Evolutionary conservation across 2,888 invertebrate genomes (phyloP).

Genomic region (Pristionchus mayeri): DNA sequence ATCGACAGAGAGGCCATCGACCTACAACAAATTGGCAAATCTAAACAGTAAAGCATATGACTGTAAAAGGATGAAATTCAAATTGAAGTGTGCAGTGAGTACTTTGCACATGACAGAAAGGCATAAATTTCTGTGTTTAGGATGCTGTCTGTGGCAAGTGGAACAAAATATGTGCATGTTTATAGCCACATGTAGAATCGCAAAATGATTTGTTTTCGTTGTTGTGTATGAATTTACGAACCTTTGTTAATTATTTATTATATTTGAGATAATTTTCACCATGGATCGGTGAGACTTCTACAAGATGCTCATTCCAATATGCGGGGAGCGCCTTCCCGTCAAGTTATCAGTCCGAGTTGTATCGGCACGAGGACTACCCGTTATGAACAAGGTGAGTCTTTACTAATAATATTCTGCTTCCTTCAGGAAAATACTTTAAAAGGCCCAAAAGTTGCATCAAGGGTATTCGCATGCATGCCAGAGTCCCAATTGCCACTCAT

Average conservation of each 20-base stretch:
- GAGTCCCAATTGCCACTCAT: too few relatives aligned
- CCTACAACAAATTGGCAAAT: too few relatives aligned
- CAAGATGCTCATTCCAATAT: constrained; percentile 63
- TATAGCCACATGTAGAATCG: background rate
- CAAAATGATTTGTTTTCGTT: background rate
- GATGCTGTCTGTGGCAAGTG: background rate
- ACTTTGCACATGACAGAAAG: background rate
- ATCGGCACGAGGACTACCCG: constrained; percentile 60
- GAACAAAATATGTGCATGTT: background rate
- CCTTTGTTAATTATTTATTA: background rate
- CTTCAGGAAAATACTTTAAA: too few relatives aligned
- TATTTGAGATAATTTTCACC: background rate
- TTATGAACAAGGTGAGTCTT: constrained; percentile 65
- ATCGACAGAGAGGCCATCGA: background rate
- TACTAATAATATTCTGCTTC: background rate
- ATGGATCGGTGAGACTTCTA: background rate
- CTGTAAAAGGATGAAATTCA: background rate
- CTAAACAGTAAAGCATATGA: background rate
- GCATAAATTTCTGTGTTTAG: background rate
- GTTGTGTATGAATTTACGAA: background rate
- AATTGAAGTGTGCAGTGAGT: background rate
- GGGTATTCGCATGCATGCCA: too few relatives aligned
- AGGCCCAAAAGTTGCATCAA: too few relatives aligned
- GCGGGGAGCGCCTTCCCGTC: constrained; percentile 62
- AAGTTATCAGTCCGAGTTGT: constrained; percentile 57